A percentile compares a stretch with the other conserved stretches of the same genome.
Conservation (phyloP, 2,113 vertebrate genomes). For the Labeo rohita region DNA sequence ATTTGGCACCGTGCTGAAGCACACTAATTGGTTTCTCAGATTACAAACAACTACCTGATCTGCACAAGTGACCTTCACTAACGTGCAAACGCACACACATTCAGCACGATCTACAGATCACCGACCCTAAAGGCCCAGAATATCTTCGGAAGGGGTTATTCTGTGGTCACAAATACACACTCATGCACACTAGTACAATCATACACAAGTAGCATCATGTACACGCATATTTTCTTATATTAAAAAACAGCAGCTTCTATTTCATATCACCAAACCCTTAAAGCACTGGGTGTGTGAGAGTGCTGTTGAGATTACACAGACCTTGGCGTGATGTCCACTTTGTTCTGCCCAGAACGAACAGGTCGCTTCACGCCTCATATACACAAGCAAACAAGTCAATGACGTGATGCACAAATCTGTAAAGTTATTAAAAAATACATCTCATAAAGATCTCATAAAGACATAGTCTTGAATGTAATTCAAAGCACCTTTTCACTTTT, state of each 20-base stretch:
- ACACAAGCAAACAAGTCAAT: neutral
- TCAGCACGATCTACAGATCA: neutral
- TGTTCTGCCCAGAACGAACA: neutral
- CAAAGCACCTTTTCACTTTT: neutral
- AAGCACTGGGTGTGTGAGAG: neutral
- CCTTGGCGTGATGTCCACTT: neutral
- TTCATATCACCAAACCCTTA: neutral
- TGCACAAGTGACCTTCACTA: slow-evolving; percentile 24
- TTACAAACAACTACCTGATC: slow-evolving; percentile 37
- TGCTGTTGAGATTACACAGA: slow-evolving; percentile 14
- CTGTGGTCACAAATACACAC: slow-evolving; percentile 8
- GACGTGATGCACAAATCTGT: neutral
- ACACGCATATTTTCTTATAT: neutral
- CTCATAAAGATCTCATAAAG: neutral
- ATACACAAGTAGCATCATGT: neutral
- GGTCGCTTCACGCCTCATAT: neutral
- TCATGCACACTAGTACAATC: slow-evolving; percentile 12
- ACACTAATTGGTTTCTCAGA: slow-evolving; percentile 37
- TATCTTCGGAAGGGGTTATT: neutral
- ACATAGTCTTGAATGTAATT: neutral
- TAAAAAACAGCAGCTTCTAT: neutral
- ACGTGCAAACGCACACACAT: neutral
- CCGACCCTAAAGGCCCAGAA: slow-evolving; percentile 20
- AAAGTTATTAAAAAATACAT: neutral
- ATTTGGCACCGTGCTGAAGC: slow-evolving; percentile 40